Evolutionary conservation across 2,888 invertebrate genomes (phyloP).

Genomic region (Julus scanicus): DNA sequence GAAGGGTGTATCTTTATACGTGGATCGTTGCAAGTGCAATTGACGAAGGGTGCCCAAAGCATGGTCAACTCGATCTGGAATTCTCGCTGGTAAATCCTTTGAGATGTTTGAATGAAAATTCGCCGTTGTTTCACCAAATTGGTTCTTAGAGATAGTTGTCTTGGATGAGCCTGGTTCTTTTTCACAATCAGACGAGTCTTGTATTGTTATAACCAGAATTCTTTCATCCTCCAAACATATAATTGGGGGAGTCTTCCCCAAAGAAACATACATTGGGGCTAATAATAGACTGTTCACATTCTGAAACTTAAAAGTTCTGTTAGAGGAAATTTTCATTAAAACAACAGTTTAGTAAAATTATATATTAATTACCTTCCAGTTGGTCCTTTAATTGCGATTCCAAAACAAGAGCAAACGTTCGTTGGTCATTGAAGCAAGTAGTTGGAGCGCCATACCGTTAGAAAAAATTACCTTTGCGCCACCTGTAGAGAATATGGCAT

Average conservation of each 20-base stretch:
- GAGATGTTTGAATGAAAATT: not conserved
- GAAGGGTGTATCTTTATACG: too few species aligned
- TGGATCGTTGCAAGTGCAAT: too few species aligned
- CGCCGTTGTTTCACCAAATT: not conserved
- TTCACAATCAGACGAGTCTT: not conserved
- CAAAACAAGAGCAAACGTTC: too few species aligned
- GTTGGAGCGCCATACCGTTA: too few species aligned
- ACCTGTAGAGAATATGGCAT: too few species aligned
- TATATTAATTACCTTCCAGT: too few species aligned
- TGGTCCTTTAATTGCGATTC: too few species aligned
- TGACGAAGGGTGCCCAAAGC: not conserved
- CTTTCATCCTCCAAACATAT: not conserved
- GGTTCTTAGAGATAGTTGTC: not conserved
- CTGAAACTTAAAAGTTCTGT: not conserved
- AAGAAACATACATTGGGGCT: not conserved
- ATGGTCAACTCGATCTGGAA: not conserved
- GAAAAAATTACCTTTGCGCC: too few species aligned
- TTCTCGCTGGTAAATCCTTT: not conserved
- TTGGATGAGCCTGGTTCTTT: not conserved
- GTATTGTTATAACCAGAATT: not conserved
- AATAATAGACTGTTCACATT: not conserved
- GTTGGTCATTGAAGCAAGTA: too few species aligned
- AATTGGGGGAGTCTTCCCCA: not conserved
- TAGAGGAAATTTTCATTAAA: too few species aligned
- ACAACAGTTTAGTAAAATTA: too few species aligned